These are phyloP conservation scores for Benitochromis conjunctus DNA, from an alignment of 2,113 vertebrate species.

Conservation along the genomic window DNA sequence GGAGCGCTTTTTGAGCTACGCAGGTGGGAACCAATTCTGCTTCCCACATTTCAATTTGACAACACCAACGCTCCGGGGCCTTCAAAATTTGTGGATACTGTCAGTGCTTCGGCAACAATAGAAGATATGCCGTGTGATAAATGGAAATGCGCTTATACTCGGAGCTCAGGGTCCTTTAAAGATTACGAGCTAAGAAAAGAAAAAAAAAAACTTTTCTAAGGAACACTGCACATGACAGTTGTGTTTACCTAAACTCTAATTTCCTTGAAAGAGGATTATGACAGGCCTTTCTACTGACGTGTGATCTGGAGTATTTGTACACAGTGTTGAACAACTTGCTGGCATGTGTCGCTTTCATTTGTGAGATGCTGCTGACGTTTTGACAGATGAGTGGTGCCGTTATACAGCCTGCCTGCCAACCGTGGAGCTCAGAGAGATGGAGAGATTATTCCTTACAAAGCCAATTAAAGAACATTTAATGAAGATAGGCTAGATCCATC, in stretches of 20 bases:
- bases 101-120: slow-evolving; percentile 44
- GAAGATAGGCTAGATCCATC: slow-evolving; percentile 45
- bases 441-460: slow-evolving; percentile 64
- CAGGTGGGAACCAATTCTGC: slow-evolving; percentile 43
- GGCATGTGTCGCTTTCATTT: slow-evolving; percentile 59
- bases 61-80: slow-evolving; percentile 38
- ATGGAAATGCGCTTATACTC: slow-evolving; percentile 23
- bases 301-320: slow-evolving; percentile 65
- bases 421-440: slow-evolving; percentile 38
- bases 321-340: slow-evolving; percentile 53
- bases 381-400: slow-evolving; percentile 60
- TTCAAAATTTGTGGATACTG: slow-evolving; percentile 40
- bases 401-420: slow-evolving; percentile 45
- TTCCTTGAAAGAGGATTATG: slow-evolving; percentile 40
- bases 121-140: slow-evolving; percentile 38
- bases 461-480: slow-evolving; percentile 70
- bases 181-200: slow-evolving; percentile 9
- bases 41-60: slow-evolving; percentile 51
- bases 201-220: slow-evolving; percentile 16
- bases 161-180: slow-evolving; percentile 38
- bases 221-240: slow-evolving; percentile 44
- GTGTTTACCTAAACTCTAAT: slow-evolving; percentile 61
- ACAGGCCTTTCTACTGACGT: slow-evolving; percentile 51
- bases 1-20: slow-evolving; percentile 24
- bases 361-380: slow-evolving; percentile 58